phyloP scores from a whole-genome alignment of 2,113 vertebrate species.

The Tragelaphus imberbis region DNA sequence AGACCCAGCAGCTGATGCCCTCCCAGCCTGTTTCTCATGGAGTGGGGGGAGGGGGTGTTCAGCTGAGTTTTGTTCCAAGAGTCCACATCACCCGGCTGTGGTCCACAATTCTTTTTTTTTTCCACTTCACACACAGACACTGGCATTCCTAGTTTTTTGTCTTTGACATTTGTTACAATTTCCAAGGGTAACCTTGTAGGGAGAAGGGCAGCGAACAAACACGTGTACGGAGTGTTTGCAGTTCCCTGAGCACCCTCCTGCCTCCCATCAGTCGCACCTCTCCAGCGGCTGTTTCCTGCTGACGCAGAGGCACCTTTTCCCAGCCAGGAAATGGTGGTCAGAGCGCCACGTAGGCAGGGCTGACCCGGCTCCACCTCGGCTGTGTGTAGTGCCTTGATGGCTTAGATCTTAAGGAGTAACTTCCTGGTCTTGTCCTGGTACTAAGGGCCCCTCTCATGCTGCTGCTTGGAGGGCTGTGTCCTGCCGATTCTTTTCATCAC shows the following conservation, averaged over 20 bases:
- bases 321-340: conserved; percentile 3
- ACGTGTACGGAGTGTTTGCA: background rate
- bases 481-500: background rate
- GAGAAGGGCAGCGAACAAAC: background rate
- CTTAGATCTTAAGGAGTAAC: background rate
- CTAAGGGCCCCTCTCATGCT: background rate
- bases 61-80: background rate
- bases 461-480: background rate
- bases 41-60: background rate
- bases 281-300: background rate
- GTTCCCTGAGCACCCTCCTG: background rate
- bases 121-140: accelerated
- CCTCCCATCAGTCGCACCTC: background rate
- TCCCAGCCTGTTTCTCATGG: background rate
- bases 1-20: too few relatives aligned
- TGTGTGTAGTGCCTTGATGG: too few relatives aligned
- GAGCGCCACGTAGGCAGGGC: background rate
- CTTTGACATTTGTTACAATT: background rate
- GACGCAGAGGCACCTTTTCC: background rate
- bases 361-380: background rate
- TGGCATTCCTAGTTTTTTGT: background rate
- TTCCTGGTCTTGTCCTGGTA: conserved; percentile 14
- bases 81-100: too few relatives aligned
- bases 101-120: background rate
- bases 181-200: background rate